Conservation (phyloP, 64 coral and sea anemone species). For the Stichodactyla helianthus region DNA sequence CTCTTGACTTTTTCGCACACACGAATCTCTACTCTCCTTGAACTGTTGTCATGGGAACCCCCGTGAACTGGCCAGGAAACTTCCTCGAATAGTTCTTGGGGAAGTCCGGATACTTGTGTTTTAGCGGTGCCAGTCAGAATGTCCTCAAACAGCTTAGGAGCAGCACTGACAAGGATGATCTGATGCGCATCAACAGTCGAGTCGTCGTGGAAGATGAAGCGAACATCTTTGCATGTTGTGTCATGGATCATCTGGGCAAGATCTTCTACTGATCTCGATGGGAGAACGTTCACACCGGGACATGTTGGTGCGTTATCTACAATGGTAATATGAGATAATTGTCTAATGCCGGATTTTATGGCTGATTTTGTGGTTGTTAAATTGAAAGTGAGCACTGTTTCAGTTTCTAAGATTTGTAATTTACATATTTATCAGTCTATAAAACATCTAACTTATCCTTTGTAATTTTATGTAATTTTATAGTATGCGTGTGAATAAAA, state of each 20-base stretch:
- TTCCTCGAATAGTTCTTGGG: not conserved
- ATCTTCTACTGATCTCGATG: not conserved
- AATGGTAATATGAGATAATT: not conserved
- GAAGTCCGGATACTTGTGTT: not conserved
- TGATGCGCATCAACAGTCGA: slow-evolving; percentile 6
- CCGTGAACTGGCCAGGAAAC: not conserved
- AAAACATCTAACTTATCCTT: no score
- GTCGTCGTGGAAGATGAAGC: not conserved
- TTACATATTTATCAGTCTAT: no score
- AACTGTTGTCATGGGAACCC: not conserved
- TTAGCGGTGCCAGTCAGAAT: slow-evolving; percentile 4
- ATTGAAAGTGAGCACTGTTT: no score
- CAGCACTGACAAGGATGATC: slow-evolving; percentile 6
- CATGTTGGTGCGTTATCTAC: not conserved
- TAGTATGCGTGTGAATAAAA: no score
- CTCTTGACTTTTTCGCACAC: slow-evolving; percentile 2
- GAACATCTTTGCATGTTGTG: slow-evolving; percentile 1
- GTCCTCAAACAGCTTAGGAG: not conserved
- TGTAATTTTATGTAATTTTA: no score
- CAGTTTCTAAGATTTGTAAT: no score
- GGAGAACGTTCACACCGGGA: not conserved
- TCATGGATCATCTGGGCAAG: not conserved
- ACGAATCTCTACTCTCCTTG: not conserved
- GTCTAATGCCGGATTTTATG: no score
- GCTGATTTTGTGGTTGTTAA: no score